Base-by-base conservation (phyloP, 2,888 invertebrate genomes). In the Miltochrista miniata region DNA sequence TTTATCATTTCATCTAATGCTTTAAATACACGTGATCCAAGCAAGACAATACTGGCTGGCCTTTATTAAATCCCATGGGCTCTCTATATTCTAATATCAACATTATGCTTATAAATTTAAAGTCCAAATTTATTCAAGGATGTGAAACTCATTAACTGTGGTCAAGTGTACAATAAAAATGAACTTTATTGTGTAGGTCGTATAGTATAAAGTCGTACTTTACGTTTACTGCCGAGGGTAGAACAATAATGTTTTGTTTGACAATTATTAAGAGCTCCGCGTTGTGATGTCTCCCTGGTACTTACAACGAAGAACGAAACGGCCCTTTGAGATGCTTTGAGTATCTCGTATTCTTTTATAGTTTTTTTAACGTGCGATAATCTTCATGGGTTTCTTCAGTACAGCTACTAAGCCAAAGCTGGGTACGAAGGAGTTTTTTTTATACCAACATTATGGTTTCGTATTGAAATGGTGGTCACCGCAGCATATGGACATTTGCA, bases 251-350 rank as follows among this genome's bases (percentile, higher is more conserved):
- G 49, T 56, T 69, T 56, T 69, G 64, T 68, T 68, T 68, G 64
- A 64, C 70, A 67, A 70, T 67, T 64, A 70, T 68, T 64, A 67
- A 61, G 52, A 59, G 57, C 68, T 48, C 18, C 5, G 18, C 46
- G 14, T 53, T 56, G 48, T 47, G 18, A 46, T 57, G 48, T 51
- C n/a, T 39, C 48, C 48, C 43, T 48, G 45, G 54, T 65, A 57
- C 54, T 61, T 30, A 11, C 18, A 13, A 30, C 9, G 14, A 24
- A 2, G 18, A 24, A 24, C 18, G 5, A 24, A 24, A 24, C 18
- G 18, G 5, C 18, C 18, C 18, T 24, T 24, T 24, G 18, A 24
- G 18, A 8, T 10, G 37, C 48, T 13, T 43, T 48, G 37, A 9
- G 4, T 7, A 7, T 34, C 15, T 13, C 11, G 3, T 4, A 2